phyloP scores from a whole-genome alignment of 2,888 invertebrate genomes.

The Noctua janthe region DNA sequence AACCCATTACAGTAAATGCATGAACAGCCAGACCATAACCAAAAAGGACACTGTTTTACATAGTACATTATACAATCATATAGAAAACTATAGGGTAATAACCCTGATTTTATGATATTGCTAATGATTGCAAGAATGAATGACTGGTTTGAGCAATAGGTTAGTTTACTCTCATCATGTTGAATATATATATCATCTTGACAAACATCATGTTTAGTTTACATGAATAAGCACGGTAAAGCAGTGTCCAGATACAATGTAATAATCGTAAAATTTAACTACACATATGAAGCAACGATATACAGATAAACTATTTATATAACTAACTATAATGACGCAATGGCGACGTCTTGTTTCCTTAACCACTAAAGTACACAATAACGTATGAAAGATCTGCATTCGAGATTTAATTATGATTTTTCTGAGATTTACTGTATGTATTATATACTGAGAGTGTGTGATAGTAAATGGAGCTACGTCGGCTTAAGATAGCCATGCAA shows the following conservation, averaged over 20 bases:
- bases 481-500: conserved; percentile 39
- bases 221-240: conserved; percentile 63
- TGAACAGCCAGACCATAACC: conserved; percentile 83
- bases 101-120: conserved; percentile 22
- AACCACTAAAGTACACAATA: conserved; percentile 58
- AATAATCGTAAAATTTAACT: conserved; percentile 71
- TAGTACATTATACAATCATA: conserved; percentile 33
- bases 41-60: conserved; percentile 75
- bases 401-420: conserved; percentile 42
- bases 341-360: conserved; percentile 61
- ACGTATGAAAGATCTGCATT: conserved; percentile 58
- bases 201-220: conserved; percentile 10
- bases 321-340: conserved; percentile 65
- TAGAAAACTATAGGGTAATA: conserved; percentile 2
- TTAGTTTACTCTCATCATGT: neutral
- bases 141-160: conserved; percentile 24
- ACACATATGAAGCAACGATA: conserved; percentile 82
- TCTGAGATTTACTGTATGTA: conserved; percentile 51
- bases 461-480: conserved; percentile 41
- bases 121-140: conserved; percentile 11
- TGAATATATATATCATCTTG: conserved; percentile 13
- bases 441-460: conserved; percentile 55
- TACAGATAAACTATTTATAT: conserved; percentile 71
- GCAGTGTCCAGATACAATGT: conserved; percentile 76
- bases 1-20: conserved; percentile 86